A percentile compares a stretch with the other conserved stretches of the same genome.
Conservation (phyloP, 2,797 vertebrate genomes). For the Microchirus variegatus region DNA sequence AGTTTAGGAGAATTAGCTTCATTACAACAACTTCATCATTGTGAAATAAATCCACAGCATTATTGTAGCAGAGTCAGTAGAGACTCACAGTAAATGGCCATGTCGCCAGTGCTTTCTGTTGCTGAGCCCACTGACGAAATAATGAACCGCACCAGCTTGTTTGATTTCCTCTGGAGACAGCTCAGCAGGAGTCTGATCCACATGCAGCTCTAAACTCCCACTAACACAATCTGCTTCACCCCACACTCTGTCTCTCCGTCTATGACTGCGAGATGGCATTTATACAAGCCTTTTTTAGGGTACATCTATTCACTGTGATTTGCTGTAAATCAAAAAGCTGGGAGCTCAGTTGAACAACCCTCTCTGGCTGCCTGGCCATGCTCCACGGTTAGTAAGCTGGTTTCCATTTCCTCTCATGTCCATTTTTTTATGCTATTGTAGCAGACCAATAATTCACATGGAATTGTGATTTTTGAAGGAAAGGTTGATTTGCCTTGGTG, state of each 20-base stretch:
- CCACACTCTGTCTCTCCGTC: constrained; percentile 60
- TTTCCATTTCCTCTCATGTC: constrained; percentile 74
- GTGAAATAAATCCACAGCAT: constrained; percentile 25
- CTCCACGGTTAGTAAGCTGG: constrained; percentile 71
- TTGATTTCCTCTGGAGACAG: constrained; percentile 79
- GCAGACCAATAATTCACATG: constrained; percentile 69
- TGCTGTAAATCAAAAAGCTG: constrained; percentile 79
- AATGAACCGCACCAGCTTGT: constrained; percentile 73
- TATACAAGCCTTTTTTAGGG: constrained; percentile 60
- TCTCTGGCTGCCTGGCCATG: constrained; percentile 61
- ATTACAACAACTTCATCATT: constrained; percentile 11
- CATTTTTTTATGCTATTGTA: constrained; percentile 60
- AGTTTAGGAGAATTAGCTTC: constrained; percentile 1
- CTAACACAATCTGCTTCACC: constrained; percentile 73
- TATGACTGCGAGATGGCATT: constrained; percentile 61
- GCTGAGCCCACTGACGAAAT: constrained; percentile 65
- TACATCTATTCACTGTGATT: constrained; percentile 76
- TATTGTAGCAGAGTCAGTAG: constrained; percentile 53
- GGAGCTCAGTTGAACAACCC: constrained; percentile 66
- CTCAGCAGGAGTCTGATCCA: constrained; percentile 69
- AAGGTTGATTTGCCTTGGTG: constrained; percentile 55
- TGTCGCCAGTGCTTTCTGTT: constrained; percentile 66
- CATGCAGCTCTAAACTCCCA: constrained; percentile 60
- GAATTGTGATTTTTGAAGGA: constrained; percentile 60
- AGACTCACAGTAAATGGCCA: constrained; percentile 65